Conservation (phyloP, 2,797 vertebrate genomes). For the Helostoma temminkii region DNA sequence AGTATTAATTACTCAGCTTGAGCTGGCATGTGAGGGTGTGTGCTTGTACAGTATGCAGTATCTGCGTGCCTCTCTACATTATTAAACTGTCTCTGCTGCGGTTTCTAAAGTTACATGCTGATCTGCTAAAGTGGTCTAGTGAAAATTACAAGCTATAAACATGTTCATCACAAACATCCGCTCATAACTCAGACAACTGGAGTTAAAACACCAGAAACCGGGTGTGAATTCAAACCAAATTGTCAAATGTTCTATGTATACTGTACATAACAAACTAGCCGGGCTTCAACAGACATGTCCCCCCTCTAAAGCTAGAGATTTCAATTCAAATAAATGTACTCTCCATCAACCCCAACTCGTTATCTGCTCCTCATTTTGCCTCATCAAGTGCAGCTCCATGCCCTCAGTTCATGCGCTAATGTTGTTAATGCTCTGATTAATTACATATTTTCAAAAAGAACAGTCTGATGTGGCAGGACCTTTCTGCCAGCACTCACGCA, state of each 20-base stretch:
- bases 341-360: background rate
- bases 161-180: too few species aligned
- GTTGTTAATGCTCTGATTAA: slow-evolving; percentile 32
- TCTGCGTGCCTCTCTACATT: slow-evolving; percentile 7
- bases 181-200: background rate
- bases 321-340: too few species aligned
- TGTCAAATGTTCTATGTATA: too few species aligned
- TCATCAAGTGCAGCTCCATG: slow-evolving; percentile 10
- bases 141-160: background rate
- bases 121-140: background rate
- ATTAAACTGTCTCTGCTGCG: background rate
- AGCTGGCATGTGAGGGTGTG: slow-evolving; percentile 8
- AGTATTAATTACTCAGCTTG: slow-evolving; percentile 28
- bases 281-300: background rate
- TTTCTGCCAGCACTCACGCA: slow-evolving; percentile 10
- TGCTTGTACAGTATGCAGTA: background rate
- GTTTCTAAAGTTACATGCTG: slow-evolving; percentile 3
- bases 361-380: background rate
- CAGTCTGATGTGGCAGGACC: background rate
- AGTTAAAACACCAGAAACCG: background rate
- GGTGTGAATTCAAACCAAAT: too few species aligned
- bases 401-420: slow-evolving; percentile 20
- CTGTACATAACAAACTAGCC: background rate
- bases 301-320: too few species aligned
- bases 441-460: slow-evolving; percentile 12